These are phyloP conservation scores for Lanistes nyassanus DNA, from an alignment of 1,140 invertebrate genomes.

Conservation along the genomic window DNA sequence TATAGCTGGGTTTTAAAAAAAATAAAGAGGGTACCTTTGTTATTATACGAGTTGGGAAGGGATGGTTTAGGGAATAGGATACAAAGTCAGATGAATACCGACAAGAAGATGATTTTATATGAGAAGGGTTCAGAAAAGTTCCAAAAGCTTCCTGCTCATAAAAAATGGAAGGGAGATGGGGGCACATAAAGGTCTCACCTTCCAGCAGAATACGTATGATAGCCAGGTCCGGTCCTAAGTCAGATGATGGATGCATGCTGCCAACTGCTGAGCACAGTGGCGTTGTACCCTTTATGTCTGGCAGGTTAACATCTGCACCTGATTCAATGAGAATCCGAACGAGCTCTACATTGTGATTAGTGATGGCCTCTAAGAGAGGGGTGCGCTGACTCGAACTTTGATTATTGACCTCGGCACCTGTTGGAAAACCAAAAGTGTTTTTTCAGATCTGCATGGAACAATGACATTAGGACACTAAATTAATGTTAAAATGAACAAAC, in stretches of 20 bases:
- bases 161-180: no score
- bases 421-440: not conserved
- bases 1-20: no score
- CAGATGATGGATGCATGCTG: not conserved
- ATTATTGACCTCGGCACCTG: conserved; percentile 17
- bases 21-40: no score
- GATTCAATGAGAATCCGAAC: conserved; percentile 1
- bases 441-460: not conserved
- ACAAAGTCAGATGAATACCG: no score
- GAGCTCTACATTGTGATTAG: conserved; percentile 3
- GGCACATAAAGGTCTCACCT: no score
- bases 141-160: no score
- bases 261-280: not conserved
- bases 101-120: no score
- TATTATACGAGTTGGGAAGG: no score
- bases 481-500: no score
- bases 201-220: conserved; percentile 19
- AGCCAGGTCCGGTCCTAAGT: not conserved
- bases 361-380: conserved; percentile 17
- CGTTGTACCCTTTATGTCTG: conserved; percentile 19
- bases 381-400: conserved; percentile 3
- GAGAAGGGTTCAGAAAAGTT: no score
- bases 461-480: not conserved
- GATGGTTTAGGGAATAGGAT: no score
- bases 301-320: conserved; percentile 5